Base-by-base conservation (phyloP, 2,113 vertebrate genomes). In the Cottus gobio region DNA sequence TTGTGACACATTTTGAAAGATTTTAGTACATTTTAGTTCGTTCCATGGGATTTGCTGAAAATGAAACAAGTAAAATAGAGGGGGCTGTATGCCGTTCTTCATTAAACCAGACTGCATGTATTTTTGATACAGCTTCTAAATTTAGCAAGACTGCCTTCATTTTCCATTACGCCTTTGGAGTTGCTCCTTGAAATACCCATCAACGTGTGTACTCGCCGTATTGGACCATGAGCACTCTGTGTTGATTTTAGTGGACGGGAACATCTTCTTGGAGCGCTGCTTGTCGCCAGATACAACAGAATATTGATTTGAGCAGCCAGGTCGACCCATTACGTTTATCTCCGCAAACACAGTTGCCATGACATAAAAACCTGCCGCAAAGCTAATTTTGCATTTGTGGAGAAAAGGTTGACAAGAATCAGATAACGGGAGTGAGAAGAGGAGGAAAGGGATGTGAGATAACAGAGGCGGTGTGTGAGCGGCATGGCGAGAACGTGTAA, bases 311-410 rank as follows among this genome's bases (percentile, higher is more conserved):
- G 56, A 68, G 75, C 60, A 24, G 65, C 12, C 63, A 56, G 65
- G 75, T 73, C 75, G 50, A 9, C 60, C 48, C 28, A 62, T 86
- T 80, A 31, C 44, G 80, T 77, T 90, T 77, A 81, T 85, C 71
- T 84, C 44, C 0, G 54, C 63, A 69, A 80, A 82, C 76, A 83
- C 77, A 24, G 89, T 89, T 86, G 78, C 83, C 78, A 81, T 77
- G 84, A 80, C 73, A 74, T 71, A 77, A 80, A 80, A 31, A 77
- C 67, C 57, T 1, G 80, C 54, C 22, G 80, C 64, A 54, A 34
- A 77, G 76, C 70, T 79, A 74, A 91, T 88, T 87, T 71, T 72
- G 54, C 15, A 12, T 78, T 71, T 36, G 75, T 2, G 22, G 52
- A 58, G 61, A 84, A 34, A 87, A 77, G 75, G 86, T 79, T 85